These are phyloP conservation scores for Coelopa pilipes DNA, from an alignment of 2,888 invertebrate genomes.

Conservation along the genomic window DNA sequence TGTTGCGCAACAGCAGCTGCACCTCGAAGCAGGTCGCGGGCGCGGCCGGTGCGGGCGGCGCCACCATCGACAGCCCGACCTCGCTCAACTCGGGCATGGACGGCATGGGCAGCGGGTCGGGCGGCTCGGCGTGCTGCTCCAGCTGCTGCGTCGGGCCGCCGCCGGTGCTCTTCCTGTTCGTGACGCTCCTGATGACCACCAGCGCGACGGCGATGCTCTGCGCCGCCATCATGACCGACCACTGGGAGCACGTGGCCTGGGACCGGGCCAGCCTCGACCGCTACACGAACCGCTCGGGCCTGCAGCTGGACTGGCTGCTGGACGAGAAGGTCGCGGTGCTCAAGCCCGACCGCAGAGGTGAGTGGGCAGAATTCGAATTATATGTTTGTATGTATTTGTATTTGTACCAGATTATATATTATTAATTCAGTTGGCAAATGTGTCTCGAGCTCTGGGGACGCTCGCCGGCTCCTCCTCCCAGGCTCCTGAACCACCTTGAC, in stretches of 20 bases:
- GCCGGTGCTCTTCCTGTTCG: constrained; percentile 64
- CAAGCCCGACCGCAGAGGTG: constrained; percentile 68
- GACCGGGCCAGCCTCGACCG: constrained; percentile 70
- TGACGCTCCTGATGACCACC: constrained; percentile 75
- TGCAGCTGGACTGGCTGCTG: constrained; percentile 77
- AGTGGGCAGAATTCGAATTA: too few species aligned
- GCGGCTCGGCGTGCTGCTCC: constrained; percentile 57
- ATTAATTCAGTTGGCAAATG: too few species aligned
- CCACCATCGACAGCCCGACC: constrained; percentile 54
- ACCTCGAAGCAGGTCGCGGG: constrained; percentile 54
- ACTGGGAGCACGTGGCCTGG: constrained; percentile 91
- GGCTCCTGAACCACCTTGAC: too few species aligned
- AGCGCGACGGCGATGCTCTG: constrained; percentile 85
- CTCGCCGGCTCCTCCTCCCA: too few species aligned
- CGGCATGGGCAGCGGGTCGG: constrained; percentile 57
- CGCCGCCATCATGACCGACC: constrained; percentile 88
- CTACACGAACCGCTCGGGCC: constrained; percentile 68
- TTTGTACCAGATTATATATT: too few species aligned
- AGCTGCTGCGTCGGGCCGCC: constrained; percentile 64
- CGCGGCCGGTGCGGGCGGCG: constrained; percentile 43
- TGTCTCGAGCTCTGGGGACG: too few species aligned
- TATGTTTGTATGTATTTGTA: too few species aligned
- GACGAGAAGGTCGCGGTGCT: constrained; percentile 80
- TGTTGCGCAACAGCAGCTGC: constrained; percentile 62
- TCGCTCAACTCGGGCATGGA: constrained; percentile 60